A percentile compares a stretch with the other conserved stretches of the same genome.
phyloP scores from a whole-genome alignment of 2,797 vertebrate species.

The Pseudopleuronectes americanus region DNA sequence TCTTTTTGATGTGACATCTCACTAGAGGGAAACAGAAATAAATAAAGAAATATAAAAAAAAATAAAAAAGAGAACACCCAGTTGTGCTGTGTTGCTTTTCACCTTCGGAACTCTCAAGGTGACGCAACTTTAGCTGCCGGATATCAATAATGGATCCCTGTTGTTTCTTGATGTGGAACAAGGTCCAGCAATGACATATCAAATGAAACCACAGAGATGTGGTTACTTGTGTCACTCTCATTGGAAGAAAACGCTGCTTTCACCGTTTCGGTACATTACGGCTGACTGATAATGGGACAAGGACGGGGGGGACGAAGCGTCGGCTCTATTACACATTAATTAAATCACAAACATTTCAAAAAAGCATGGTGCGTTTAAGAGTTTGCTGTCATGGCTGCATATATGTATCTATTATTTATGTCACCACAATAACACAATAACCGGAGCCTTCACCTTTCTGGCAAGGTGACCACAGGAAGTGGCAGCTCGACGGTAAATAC shows the following conservation, averaged over 20 bases:
- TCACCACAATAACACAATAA: not conserved
- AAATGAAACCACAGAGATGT: conserved; percentile 55
- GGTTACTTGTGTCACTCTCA: conserved; percentile 41
- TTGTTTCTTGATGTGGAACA: conserved; percentile 68
- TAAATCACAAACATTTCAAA: conserved; percentile 14
- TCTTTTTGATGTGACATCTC: conserved; percentile 81
- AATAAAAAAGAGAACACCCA: conserved; percentile 56
- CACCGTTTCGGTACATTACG: conserved; percentile 19
- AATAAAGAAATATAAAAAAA: conserved; percentile 62
- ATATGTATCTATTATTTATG: too few species aligned
- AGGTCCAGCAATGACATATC: conserved; percentile 69
- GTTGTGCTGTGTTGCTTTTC: conserved; percentile 76
- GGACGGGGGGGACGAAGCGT: conserved; percentile 1
- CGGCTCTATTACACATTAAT: not conserved
- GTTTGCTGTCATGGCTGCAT: too few species aligned
- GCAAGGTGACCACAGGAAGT: not conserved
- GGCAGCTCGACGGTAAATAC: not conserved
- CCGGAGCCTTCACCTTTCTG: conserved; percentile 13
- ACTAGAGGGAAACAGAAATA: conserved; percentile 77
- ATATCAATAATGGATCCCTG: conserved; percentile 75
- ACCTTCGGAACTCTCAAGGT: conserved; percentile 82
- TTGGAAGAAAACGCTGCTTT: conserved; percentile 18
- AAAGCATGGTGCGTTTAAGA: not conserved
- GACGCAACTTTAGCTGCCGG: conserved; percentile 78
- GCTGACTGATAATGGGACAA: conserved; percentile 13